Percentiles rank a stretch among this genome's conserved stretches.
Evolutionary conservation across 2,797 vertebrate species (phyloP).

Genomic region (Rhinogobio ventralis): DNA sequence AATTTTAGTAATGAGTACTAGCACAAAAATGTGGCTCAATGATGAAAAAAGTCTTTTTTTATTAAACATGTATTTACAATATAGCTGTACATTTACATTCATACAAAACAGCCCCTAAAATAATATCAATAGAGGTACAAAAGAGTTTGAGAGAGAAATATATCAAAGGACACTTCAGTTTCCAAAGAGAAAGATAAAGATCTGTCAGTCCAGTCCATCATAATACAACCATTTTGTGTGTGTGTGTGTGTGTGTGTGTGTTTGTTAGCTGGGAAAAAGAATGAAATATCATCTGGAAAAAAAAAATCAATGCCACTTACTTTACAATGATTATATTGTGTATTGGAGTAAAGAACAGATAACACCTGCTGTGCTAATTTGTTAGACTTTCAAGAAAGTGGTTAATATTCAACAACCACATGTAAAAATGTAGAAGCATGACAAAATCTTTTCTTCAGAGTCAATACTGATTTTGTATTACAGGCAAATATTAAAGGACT

Average conservation of each 20-base stretch:
- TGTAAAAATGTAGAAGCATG: not conserved
- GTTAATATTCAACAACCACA: conserved; percentile 1
- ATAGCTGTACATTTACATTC: conserved; percentile 88
- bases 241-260: too few species aligned
- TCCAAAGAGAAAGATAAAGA: conserved; percentile 53
- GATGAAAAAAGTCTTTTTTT: conserved; percentile 71
- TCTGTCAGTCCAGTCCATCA: conserved; percentile 32
- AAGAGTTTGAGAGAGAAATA: conserved; percentile 67
- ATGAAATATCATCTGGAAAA: not conserved
- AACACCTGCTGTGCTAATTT: not conserved
- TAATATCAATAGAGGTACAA: conserved; percentile 72
- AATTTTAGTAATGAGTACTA: not conserved
- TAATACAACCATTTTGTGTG: conserved; percentile 6
- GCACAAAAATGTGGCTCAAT: not conserved
- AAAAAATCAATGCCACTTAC: not conserved
- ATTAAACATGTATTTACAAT: conserved; percentile 94
- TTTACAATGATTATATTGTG: not conserved
- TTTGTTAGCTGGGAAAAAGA: conserved; percentile 1
- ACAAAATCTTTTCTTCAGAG: not conserved
- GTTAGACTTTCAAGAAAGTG: not conserved
- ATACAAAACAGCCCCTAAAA: conserved; percentile 85
- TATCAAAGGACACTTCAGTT: conserved; percentile 73
- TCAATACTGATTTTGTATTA: conserved; percentile 39
- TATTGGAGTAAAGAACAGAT: conserved; percentile 3
- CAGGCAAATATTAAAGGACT: not conserved